A percentile compares a stretch with the other conserved stretches of the same genome.
Conservation (phyloP, 1,140 invertebrate genomes). For the Eupristina koningsbergeri region DNA sequence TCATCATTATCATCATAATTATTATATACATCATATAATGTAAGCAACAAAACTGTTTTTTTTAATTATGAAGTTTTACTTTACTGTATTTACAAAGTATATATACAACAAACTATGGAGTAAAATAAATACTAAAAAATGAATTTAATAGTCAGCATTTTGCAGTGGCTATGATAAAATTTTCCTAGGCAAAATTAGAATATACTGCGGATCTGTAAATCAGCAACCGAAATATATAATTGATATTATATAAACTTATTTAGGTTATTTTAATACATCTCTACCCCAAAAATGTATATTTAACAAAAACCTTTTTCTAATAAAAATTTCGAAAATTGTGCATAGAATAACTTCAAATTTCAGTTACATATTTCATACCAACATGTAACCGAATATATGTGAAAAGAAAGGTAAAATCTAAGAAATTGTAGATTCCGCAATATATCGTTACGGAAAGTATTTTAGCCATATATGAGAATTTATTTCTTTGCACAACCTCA, state of each 20-base stretch:
- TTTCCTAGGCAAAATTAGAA: not conserved
- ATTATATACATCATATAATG: no score
- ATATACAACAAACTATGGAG: no score
- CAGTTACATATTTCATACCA: not conserved
- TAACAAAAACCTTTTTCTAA: not conserved
- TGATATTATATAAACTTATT: conserved; percentile 17
- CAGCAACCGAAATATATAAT: conserved; percentile 4
- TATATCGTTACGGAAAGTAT: not conserved
- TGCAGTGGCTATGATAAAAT: no score
- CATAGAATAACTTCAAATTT: not conserved
- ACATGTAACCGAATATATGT: not conserved
- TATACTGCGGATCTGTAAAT: not conserved
- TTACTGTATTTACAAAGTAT: no score
- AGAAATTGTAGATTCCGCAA: not conserved
- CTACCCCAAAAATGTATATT: not conserved
- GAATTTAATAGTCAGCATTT: no score
- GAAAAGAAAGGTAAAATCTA: not conserved
- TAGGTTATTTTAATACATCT: not conserved
- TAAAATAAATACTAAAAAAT: no score
- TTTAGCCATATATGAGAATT: not conserved
- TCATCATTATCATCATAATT: no score
- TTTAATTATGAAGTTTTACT: no score
- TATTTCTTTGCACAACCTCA: not conserved
- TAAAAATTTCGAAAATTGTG: conserved; percentile 10
- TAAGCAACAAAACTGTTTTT: no score